Evolutionary conservation across 2,797 vertebrate species (phyloP).

Genomic region (Dendrocincla fuliginosa): DNA sequence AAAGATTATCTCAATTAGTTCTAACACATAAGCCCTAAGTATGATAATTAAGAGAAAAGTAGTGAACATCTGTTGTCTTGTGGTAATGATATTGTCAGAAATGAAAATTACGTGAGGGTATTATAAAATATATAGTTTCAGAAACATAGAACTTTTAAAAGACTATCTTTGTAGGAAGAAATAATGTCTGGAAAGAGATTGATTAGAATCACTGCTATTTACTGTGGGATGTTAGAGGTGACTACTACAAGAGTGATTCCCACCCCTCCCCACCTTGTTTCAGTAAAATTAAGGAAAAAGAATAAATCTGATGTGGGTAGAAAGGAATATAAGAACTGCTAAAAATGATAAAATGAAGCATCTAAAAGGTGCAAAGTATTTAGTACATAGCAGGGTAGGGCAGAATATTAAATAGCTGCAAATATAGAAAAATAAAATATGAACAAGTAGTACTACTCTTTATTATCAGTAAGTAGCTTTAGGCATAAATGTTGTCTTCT

Average conservation of each 20-base stretch:
- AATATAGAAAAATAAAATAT: neutral
- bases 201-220: neutral
- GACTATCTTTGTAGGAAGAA: neutral
- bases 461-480: neutral
- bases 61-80: slow-evolving; percentile 1
- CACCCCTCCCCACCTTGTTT: neutral
- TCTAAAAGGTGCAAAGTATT: neutral
- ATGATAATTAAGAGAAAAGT: neutral
- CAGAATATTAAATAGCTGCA: neutral
- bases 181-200: neutral
- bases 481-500: neutral
- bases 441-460: neutral
- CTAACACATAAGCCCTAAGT: neutral
- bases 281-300: neutral
- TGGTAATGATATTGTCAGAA: neutral
- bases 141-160: neutral
- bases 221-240: neutral
- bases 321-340: neutral
- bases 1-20: neutral
- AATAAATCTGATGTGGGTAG: neutral
- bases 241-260: neutral
- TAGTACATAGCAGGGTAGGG: neutral
- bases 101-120: neutral
- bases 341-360: neutral
- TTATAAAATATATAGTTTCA: neutral